A percentile compares a stretch with the other conserved stretches of the same genome.
Conservation (phyloP, 2,888 invertebrate genomes). For the Leptinotarsa tumamoca region DNA sequence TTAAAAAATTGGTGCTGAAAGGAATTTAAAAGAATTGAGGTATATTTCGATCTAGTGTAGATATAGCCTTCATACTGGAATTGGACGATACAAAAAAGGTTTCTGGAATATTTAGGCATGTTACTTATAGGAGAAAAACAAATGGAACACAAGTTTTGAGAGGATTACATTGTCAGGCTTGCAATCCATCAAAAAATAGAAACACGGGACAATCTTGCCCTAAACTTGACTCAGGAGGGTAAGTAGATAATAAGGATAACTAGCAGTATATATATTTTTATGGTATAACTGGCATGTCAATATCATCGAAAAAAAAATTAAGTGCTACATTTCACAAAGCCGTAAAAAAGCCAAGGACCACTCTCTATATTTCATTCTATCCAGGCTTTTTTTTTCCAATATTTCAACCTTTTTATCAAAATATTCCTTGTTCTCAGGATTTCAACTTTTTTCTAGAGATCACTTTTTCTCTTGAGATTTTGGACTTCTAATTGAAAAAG, state of each 20-base stretch:
- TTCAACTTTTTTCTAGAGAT: too few relatives aligned
- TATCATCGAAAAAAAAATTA: too few relatives aligned
- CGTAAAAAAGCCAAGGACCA: too few relatives aligned
- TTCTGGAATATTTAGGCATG: slow-evolving; percentile 58
- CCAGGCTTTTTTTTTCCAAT: too few relatives aligned
- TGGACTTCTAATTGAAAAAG: too few relatives aligned
- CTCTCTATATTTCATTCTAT: too few relatives aligned
- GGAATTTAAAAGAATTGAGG: not conserved
- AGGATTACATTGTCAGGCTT: slow-evolving; percentile 58
- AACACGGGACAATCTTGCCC: slow-evolving; percentile 67
- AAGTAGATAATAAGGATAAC: slow-evolving; percentile 47
- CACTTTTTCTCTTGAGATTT: too few relatives aligned
- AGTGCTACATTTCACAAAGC: too few relatives aligned
- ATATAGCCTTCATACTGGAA: slow-evolving; percentile 60
- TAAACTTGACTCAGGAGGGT: slow-evolving; percentile 65
- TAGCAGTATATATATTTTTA: not conserved
- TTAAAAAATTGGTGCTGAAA: slow-evolving; percentile 40
- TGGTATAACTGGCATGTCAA: too few relatives aligned
- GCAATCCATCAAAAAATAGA: slow-evolving; percentile 61
- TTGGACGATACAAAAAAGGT: slow-evolving; percentile 59
- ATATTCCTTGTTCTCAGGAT: too few relatives aligned
- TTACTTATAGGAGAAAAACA: slow-evolving; percentile 44
- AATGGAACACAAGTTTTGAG: slow-evolving; percentile 54
- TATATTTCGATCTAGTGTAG: slow-evolving; percentile 25
- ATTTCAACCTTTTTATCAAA: too few relatives aligned